Evolutionary conservation across 2,888 invertebrate species (phyloP).

Genomic region (Drosophila paramelanica): DNA sequence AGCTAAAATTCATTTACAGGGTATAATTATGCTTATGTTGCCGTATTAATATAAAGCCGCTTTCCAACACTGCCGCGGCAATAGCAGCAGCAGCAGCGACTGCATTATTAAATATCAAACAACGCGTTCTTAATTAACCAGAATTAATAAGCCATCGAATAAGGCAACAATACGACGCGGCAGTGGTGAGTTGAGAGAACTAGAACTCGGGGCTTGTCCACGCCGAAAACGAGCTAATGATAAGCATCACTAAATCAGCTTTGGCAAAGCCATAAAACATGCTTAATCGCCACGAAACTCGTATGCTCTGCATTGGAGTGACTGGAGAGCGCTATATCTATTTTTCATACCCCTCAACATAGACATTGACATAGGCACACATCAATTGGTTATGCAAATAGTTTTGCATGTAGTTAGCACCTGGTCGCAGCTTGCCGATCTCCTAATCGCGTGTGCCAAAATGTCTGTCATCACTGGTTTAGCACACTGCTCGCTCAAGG

Average conservation of each 20-base stretch:
- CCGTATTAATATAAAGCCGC: neutral
- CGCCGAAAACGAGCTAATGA: slow-evolving; percentile 67
- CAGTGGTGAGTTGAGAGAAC: slow-evolving; percentile 24
- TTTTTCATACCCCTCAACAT: slow-evolving; percentile 21
- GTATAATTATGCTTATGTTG: neutral
- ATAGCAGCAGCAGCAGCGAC: slow-evolving; percentile 1
- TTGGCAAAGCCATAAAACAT: slow-evolving; percentile 72
- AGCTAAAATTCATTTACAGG: neutral
- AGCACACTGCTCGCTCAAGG: slow-evolving; percentile 32
- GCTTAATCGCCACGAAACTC: slow-evolving; percentile 50
- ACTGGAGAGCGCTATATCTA: slow-evolving; percentile 19
- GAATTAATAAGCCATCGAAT: slow-evolving; percentile 67
- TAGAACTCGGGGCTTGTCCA: slow-evolving; percentile 45
- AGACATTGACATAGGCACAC: slow-evolving; percentile 17
- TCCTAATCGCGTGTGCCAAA: slow-evolving; percentile 49
- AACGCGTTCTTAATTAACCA: slow-evolving; percentile 67
- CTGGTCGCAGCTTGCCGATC: slow-evolving; percentile 38
- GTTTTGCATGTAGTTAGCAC: slow-evolving; percentile 52
- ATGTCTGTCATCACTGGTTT: slow-evolving; percentile 60
- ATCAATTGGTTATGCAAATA: slow-evolving; percentile 59
- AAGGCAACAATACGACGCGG: slow-evolving; percentile 23
- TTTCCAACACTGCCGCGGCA: slow-evolving; percentile 47
- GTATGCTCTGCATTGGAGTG: slow-evolving; percentile 57
- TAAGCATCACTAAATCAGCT: slow-evolving; percentile 75
- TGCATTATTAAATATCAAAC: slow-evolving; percentile 63